These are phyloP conservation scores for Osedax frankpressi DNA, from an alignment of 2,888 invertebrate genomes.

Conservation along the genomic window DNA sequence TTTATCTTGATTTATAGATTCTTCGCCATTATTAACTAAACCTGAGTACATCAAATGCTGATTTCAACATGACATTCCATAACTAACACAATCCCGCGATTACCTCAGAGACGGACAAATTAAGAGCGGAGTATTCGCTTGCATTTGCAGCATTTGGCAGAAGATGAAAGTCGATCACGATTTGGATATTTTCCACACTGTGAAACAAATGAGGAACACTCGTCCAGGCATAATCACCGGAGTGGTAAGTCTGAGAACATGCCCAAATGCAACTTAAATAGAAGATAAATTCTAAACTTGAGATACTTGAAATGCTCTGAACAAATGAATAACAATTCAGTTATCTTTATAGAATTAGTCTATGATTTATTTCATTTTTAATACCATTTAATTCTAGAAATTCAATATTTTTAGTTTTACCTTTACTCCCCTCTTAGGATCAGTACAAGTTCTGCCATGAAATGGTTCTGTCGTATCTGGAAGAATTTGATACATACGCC, in stretches of 20 bases:
- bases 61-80: too few relatives aligned
- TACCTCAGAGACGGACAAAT: slow-evolving; percentile 27
- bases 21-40: too few relatives aligned
- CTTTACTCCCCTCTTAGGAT: slow-evolving; percentile 40
- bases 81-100: too few relatives aligned
- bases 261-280: slow-evolving; percentile 5
- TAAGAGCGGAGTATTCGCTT: slow-evolving; percentile 26
- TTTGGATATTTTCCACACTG: slow-evolving; percentile 42
- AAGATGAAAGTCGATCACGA: slow-evolving; percentile 41
- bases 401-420: neutral
- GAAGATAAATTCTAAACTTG: too few relatives aligned
- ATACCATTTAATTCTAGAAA: too few relatives aligned
- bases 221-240: neutral
- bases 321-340: too few relatives aligned
- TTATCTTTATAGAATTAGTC: too few relatives aligned
- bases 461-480: slow-evolving; percentile 44
- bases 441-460: slow-evolving; percentile 48
- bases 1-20: too few relatives aligned
- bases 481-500: slow-evolving; percentile 28
- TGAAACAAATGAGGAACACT: slow-evolving; percentile 35
- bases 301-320: too few relatives aligned
- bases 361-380: slow-evolving; percentile 13
- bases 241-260: neutral
- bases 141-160: slow-evolving; percentile 30
- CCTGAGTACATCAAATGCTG: too few relatives aligned